These are phyloP conservation scores for Amphipyra tragopoginis DNA, from an alignment of 2,888 invertebrate species.

Conservation along the genomic window DNA sequence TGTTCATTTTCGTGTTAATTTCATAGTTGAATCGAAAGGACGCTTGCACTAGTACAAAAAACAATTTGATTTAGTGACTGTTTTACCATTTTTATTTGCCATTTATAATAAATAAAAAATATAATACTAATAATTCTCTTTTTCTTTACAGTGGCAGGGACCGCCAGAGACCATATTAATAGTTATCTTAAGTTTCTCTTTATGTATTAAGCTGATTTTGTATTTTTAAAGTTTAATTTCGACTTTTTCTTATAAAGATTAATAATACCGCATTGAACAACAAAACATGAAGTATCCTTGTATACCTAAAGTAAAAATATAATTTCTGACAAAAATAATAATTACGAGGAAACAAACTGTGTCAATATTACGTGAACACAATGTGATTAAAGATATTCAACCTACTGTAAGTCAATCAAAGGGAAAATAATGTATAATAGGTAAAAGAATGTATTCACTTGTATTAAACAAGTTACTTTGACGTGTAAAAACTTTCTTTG, in stretches of 20 bases:
- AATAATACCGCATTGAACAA: not conserved
- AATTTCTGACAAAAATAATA: not conserved
- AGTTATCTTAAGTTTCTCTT: conserved; percentile 14
- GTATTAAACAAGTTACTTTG: conserved; percentile 24
- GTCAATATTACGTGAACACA: not conserved
- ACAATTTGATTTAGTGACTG: too few species aligned
- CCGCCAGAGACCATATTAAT: conserved; percentile 75
- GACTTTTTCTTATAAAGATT: conserved; percentile 48
- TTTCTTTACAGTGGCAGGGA: conserved; percentile 86
- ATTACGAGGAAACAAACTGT: not conserved
- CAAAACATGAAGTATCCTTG: not conserved
- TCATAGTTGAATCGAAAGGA: too few species aligned
- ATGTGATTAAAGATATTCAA: conserved; percentile 12
- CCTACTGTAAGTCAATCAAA: conserved; percentile 23
- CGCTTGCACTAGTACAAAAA: too few species aligned
- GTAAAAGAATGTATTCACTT: conserved; percentile 15
- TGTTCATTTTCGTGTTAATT: too few species aligned
- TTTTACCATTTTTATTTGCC: too few species aligned
- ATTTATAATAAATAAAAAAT: too few species aligned
- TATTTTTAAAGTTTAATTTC: conserved; percentile 57
- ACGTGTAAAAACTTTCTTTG: conserved; percentile 22
- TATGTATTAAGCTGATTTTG: conserved; percentile 46
- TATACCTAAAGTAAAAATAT: not conserved
- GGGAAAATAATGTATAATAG: conserved; percentile 13
- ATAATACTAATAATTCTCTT: conserved; percentile 15